These are phyloP conservation scores for Rhinella marina DNA, from an alignment of 2,797 vertebrate species.

Conservation along the genomic window DNA sequence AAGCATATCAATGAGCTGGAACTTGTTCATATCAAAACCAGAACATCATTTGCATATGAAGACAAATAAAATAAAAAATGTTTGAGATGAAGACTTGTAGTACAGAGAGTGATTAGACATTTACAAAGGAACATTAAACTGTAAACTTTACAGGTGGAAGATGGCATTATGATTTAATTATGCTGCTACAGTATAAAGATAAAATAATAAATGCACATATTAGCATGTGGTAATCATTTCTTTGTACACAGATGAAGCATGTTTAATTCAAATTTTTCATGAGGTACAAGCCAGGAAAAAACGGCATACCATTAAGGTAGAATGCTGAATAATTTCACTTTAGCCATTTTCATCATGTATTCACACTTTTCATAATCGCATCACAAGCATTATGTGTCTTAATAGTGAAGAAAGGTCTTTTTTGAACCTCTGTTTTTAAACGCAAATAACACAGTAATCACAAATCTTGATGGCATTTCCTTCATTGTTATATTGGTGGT, in stretches of 20 bases:
- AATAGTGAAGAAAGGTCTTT: too few species aligned
- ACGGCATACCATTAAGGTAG: too few species aligned
- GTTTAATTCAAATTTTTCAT: neutral
- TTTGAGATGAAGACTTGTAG: conserved; percentile 45
- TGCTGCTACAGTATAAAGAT: neutral
- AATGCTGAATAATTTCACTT: neutral
- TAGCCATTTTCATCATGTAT: neutral
- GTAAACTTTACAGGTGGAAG: conserved; percentile 39
- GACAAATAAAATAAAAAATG: conserved; percentile 60
- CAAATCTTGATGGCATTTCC: too few species aligned
- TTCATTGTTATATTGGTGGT: too few species aligned
- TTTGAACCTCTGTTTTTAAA: too few species aligned
- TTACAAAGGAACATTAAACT: conserved; percentile 54
- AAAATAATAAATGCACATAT: neutral
- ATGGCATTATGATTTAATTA: conserved; percentile 30
- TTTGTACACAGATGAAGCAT: conserved; percentile 9
- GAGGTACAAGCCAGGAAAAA: neutral
- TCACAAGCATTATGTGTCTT: too few species aligned
- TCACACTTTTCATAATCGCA: neutral
- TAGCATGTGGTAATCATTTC: neutral
- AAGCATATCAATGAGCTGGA: conserved; percentile 64
- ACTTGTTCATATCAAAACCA: conserved; percentile 59
- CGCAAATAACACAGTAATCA: too few species aligned
- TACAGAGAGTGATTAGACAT: conserved; percentile 56
- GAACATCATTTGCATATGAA: conserved; percentile 58